Conservation (phyloP, 2,113 vertebrate species). For the Leptosomus discolor region DNA sequence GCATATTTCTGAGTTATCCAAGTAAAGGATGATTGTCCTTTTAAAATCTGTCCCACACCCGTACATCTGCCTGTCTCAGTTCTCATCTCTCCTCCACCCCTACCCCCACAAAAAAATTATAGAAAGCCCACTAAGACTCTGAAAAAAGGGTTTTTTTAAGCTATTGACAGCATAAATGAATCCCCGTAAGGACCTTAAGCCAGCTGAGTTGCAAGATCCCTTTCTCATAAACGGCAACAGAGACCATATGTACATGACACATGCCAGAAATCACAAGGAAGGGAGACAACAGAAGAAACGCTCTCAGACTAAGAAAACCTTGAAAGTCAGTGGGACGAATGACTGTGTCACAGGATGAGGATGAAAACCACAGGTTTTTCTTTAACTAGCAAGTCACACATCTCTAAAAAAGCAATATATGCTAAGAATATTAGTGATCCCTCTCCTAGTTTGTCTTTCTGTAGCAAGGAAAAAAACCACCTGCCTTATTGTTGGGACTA, state of each 20-base stretch:
- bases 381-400: background rate
- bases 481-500: background rate
- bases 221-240: background rate
- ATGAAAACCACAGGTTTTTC: background rate
- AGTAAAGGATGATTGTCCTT: background rate
- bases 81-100: background rate
- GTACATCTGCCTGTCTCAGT: background rate
- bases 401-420: background rate
- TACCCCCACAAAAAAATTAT: no score
- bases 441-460: background rate
- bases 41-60: background rate
- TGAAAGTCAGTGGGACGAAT: background rate
- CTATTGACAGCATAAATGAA: background rate
- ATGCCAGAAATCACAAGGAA: background rate
- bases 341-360: background rate
- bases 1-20: background rate
- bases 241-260: fast-evolving
- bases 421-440: background rate
- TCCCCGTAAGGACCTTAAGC: background rate
- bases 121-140: background rate
- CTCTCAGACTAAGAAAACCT: background rate
- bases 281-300: background rate
- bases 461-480: background rate
- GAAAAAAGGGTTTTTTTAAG: background rate
- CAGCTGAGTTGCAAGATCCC: background rate